These are phyloP conservation scores for Hippocampus guttulatus DNA, from an alignment of 2,113 vertebrate species.

Conservation along the genomic window DNA sequence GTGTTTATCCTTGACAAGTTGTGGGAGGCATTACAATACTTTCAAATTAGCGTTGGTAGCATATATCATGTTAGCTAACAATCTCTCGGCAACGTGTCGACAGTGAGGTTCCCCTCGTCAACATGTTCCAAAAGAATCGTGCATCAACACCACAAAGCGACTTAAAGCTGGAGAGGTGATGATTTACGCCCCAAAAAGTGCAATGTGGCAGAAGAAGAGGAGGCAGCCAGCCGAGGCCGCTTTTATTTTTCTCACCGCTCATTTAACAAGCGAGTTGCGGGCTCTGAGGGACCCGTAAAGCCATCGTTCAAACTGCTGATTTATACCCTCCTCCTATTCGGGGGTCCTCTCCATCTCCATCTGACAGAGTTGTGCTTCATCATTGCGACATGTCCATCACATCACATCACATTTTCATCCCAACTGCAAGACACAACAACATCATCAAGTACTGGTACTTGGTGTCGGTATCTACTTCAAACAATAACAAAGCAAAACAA, in stretches of 20 bases:
- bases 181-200: conserved; percentile 62
- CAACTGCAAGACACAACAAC: too few relatives aligned
- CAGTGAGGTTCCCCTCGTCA: conserved; percentile 15
- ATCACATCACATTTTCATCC: not conserved
- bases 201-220: conserved; percentile 55
- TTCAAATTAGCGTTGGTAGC: too few relatives aligned
- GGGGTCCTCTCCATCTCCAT: not conserved
- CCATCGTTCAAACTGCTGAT: conserved; percentile 56
- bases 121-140: conserved; percentile 41
- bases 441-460: too few relatives aligned
- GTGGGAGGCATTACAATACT: too few relatives aligned
- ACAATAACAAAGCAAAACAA: not conserved
- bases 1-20: too few relatives aligned
- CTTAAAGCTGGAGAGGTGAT: conserved; percentile 47
- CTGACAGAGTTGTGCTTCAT: not conserved
- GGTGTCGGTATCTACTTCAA: too few relatives aligned
- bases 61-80: too few relatives aligned
- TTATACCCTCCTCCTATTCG: conserved; percentile 47
- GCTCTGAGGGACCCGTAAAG: conserved; percentile 56
- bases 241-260: conserved; percentile 59
- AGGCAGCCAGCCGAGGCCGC: conserved; percentile 36
- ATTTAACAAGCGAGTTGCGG: conserved; percentile 60
- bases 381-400: not conserved
- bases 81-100: not conserved
- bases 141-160: conserved; percentile 39